phyloP scores from a whole-genome alignment of 2,888 invertebrate genomes.

The Xylota sylvarum region DNA sequence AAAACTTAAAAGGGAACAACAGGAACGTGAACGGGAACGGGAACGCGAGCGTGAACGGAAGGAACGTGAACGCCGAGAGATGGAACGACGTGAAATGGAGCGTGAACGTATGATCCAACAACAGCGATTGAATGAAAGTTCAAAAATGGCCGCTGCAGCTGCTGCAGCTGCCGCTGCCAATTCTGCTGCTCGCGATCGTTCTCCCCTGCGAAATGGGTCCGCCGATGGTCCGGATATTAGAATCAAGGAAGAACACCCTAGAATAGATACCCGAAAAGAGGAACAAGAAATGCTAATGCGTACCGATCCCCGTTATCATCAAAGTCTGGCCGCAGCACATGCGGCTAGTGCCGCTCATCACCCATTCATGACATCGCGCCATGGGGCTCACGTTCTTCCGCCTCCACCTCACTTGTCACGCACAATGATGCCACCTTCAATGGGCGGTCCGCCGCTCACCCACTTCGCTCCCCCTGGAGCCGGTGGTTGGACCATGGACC shows the following conservation, averaged over 20 bases:
- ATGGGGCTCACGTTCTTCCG: slow-evolving; percentile 86
- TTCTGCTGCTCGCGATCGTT: slow-evolving; percentile 87
- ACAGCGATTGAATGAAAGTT: slow-evolving; percentile 85
- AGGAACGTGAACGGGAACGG: slow-evolving; percentile 87
- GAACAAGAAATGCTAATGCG: slow-evolving; percentile 86
- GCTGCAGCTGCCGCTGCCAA: slow-evolving; percentile 81
- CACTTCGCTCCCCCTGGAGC: slow-evolving; percentile 87
- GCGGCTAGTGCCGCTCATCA: slow-evolving; percentile 85
- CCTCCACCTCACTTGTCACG: slow-evolving; percentile 86
- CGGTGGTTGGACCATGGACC: slow-evolving; percentile 87
- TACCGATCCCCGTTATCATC: slow-evolving; percentile 86
- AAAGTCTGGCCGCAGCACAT: slow-evolving; percentile 84
- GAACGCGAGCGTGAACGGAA: slow-evolving; percentile 86
- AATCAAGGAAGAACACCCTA: slow-evolving; percentile 85
- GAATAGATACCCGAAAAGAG: slow-evolving; percentile 82
- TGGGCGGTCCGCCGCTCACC: slow-evolving; percentile 85
- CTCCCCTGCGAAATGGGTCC: slow-evolving; percentile 89
- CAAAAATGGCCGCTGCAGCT: slow-evolving; percentile 85
- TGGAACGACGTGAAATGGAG: slow-evolving; percentile 87
- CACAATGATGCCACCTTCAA: slow-evolving; percentile 85
- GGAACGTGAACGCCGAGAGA: slow-evolving; percentile 87
- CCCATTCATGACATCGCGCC: slow-evolving; percentile 85
- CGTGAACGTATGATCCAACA: slow-evolving; percentile 88
- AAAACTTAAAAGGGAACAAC: slow-evolving; percentile 86
- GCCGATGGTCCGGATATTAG: slow-evolving; percentile 81